phyloP scores from a whole-genome alignment of 1,140 invertebrate species.

The Mya arenaria region DNA sequence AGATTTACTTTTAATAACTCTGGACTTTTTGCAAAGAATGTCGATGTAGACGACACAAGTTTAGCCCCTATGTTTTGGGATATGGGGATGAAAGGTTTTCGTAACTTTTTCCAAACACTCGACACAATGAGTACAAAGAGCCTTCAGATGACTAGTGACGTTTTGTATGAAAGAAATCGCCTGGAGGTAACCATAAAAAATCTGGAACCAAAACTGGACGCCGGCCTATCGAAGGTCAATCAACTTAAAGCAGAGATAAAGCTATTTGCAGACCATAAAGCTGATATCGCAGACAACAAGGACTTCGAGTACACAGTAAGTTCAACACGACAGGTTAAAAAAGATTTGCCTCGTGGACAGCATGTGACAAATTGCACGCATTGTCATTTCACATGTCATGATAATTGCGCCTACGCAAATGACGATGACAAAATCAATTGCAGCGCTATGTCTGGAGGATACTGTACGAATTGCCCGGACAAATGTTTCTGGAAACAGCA shows the following conservation, averaged over 20 bases:
- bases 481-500: not conserved
- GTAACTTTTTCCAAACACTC: not conserved
- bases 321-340: not conserved
- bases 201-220: not conserved
- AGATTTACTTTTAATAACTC: constrained; percentile 36
- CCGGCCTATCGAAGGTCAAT: not conserved
- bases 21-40: not conserved
- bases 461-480: not conserved
- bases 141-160: constrained; percentile 48
- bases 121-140: not conserved
- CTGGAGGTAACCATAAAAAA: not conserved
- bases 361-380: not conserved
- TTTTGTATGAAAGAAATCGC: not conserved
- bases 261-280: not conserved
- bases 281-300: not conserved
- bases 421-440: not conserved
- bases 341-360: not conserved
- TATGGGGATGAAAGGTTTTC: not conserved
- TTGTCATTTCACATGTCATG: not conserved
- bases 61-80: not conserved
- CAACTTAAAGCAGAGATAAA: not conserved
- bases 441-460: not conserved
- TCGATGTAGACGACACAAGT: not conserved
- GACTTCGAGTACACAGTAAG: not conserved
- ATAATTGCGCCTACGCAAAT: not conserved